Percentiles rank a stretch among this genome's conserved stretches.
phyloP scores from a whole-genome alignment of 2,797 vertebrate species.

The Gastrophryne carolinensis region DNA sequence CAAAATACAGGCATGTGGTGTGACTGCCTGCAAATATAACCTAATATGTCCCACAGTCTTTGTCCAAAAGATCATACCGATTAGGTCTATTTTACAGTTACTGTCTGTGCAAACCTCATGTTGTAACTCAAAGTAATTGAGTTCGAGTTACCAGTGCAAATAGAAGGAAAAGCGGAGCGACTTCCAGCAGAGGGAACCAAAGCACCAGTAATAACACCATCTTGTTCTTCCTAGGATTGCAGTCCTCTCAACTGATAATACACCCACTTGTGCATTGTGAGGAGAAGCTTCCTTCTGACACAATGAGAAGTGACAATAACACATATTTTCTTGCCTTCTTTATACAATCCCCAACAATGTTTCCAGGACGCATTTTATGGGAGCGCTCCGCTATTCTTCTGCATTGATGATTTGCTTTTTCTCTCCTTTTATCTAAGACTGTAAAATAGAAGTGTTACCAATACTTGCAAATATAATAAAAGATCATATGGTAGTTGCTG shows the following conservation, averaged over 20 bases:
- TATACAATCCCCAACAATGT: conserved; percentile 66
- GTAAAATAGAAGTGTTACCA: neutral
- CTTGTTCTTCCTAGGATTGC: conserved; percentile 9
- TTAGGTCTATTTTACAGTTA: conserved; percentile 49
- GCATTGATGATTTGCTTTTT: conserved; percentile 51
- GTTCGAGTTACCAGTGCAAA: conserved; percentile 38
- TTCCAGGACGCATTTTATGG: conserved; percentile 64
- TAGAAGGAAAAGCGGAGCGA: conserved; percentile 20
- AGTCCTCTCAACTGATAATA: conserved; percentile 55
- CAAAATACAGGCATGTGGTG: conserved; percentile 65
- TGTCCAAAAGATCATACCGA: conserved; percentile 35
- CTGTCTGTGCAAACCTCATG: conserved; percentile 46
- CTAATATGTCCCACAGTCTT: conserved; percentile 60
- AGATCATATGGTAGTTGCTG: too few relatives aligned
- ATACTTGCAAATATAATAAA: neutral
- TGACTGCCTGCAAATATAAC: conserved; percentile 60
- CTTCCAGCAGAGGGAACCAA: conserved; percentile 73
- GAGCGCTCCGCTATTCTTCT: conserved; percentile 71
- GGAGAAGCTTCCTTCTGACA: conserved; percentile 22
- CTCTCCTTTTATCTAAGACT: conserved; percentile 90
- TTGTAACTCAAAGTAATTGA: conserved; percentile 53
- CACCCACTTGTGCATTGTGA: conserved; percentile 28
- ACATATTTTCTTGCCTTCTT: conserved; percentile 58
- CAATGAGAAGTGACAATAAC: conserved; percentile 11
- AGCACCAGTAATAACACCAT: conserved; percentile 53